Conservation (phyloP, 1,140 invertebrate species). For the Drosophila pandora region DNA sequence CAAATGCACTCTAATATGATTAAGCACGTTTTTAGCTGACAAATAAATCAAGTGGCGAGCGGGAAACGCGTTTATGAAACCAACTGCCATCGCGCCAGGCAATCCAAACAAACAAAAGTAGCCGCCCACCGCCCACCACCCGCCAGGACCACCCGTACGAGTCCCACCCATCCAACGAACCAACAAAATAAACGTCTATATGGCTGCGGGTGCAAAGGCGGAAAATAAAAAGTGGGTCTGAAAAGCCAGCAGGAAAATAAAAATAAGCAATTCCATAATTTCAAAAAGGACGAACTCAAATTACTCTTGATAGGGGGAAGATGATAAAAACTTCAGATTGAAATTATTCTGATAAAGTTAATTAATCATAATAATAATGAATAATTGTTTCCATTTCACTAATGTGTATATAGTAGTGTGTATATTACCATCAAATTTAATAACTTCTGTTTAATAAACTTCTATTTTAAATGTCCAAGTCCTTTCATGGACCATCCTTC, state of each 20-base stretch:
- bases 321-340: neutral
- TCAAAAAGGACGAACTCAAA: constrained; percentile 9
- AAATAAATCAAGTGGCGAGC: constrained; percentile 76
- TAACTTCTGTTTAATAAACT: neutral
- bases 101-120: constrained; percentile 51
- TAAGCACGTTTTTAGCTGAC: constrained; percentile 79
- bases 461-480: neutral
- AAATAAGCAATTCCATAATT: constrained; percentile 5
- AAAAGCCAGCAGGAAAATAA: constrained; percentile 31
- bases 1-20: constrained; percentile 81
- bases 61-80: constrained; percentile 59
- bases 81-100: constrained; percentile 40
- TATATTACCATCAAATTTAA: too few species aligned
- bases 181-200: constrained; percentile 53
- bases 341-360: too few species aligned
- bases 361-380: too few species aligned
- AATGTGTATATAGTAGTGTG: too few species aligned
- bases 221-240: constrained; percentile 52
- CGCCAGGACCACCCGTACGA: neutral
- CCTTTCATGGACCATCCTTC: neutral
- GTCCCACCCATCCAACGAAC: neutral
- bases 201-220: constrained; percentile 48
- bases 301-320: constrained; percentile 14
- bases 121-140: neutral
- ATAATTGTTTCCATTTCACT: too few species aligned